Conservation (phyloP, 2,797 vertebrate genomes). For the Etheostoma perlongum region DNA sequence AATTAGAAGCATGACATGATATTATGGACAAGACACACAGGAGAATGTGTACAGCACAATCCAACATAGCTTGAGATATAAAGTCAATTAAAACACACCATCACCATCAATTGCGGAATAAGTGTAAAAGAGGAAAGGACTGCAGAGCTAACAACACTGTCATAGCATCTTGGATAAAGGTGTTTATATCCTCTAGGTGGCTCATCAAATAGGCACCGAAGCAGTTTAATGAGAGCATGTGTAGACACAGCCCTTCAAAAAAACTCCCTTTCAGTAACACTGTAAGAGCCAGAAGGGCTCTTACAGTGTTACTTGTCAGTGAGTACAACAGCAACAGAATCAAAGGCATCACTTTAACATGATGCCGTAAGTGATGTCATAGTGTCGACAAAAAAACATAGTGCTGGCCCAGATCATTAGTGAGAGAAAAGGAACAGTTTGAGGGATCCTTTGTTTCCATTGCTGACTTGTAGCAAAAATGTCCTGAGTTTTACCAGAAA, state of each 20-base stretch:
- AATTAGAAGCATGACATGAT: neutral
- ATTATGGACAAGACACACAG: neutral
- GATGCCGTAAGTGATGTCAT: neutral
- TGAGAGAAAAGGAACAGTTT: neutral
- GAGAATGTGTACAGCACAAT: neutral
- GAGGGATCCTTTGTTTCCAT: neutral
- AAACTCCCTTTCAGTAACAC: neutral
- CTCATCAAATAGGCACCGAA: neutral
- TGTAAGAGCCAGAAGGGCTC: neutral
- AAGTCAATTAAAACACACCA: neutral
- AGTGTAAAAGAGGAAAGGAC: neutral
- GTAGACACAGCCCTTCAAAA: neutral
- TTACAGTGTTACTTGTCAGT: neutral
- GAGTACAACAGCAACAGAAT: neutral
- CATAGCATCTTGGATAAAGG: neutral
- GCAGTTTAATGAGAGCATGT: slow-evolving; percentile 4
- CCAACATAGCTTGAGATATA: neutral
- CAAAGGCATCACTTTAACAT: slow-evolving; percentile 14
- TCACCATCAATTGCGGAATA: neutral
- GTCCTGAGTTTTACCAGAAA: neutral
- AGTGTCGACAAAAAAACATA: neutral
- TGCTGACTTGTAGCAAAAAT: neutral
- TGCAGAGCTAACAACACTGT: neutral
- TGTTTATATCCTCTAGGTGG: neutral
- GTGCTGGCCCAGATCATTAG: neutral